phyloP scores from a whole-genome alignment of 2,113 vertebrate species.

The Fulica atra region DNA sequence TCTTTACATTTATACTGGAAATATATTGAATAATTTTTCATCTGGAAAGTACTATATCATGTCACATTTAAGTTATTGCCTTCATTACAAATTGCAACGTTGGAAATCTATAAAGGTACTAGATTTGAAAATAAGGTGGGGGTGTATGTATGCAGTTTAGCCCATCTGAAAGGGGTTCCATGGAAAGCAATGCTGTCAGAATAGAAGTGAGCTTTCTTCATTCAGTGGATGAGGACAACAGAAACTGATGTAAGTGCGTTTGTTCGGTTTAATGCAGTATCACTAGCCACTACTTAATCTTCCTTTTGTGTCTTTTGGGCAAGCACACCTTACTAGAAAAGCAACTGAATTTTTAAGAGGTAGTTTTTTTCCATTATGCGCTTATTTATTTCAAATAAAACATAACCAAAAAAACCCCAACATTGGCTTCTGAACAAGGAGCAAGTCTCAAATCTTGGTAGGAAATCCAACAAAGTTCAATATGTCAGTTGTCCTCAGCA shows the following conservation, averaged over 20 bases:
- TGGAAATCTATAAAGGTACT: conserved; percentile 21
- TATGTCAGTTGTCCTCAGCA: conserved; percentile 69
- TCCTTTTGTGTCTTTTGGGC: conserved; percentile 46
- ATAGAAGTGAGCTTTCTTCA: conserved; percentile 1
- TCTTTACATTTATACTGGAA: conserved; percentile 60
- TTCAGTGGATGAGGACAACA: conserved; percentile 36
- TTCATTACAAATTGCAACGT: conserved; percentile 64
- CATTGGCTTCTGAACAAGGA: conserved; percentile 63
- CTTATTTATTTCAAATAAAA: conserved; percentile 79
- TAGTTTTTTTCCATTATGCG: conserved; percentile 80
- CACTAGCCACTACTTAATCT: conserved; percentile 51
- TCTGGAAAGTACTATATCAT: conserved; percentile 58
- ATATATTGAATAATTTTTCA: conserved; percentile 47
- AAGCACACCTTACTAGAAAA: conserved; percentile 67
- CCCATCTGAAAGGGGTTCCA: neutral
- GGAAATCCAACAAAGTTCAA: conserved; percentile 59
- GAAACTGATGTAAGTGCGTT: conserved; percentile 46
- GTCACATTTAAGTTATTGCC: conserved; percentile 77
- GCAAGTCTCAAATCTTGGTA: conserved; percentile 69
- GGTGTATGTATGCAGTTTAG: neutral
- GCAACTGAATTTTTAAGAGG: conserved; percentile 80
- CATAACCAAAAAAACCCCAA: conserved; percentile 55
- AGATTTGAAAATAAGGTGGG: conserved; percentile 34
- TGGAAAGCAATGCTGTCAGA: neutral
- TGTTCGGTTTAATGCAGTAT: conserved; percentile 59